phyloP scores from a whole-genome alignment of 2,797 vertebrate species.

The Arrhamphus sclerolepis region DNA sequence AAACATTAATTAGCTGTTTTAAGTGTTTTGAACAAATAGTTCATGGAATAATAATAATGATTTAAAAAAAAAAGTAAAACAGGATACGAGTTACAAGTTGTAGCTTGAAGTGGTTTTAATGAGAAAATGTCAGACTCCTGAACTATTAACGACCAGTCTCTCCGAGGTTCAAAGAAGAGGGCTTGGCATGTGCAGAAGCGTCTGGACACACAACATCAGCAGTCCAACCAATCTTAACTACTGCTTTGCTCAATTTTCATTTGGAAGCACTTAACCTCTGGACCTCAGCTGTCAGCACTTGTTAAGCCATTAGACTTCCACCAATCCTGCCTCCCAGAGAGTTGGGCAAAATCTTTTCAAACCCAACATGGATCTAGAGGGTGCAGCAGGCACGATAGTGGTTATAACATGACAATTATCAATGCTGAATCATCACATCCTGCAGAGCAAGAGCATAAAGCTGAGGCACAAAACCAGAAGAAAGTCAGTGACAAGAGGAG shows the following conservation, averaged over 20 bases:
- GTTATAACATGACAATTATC: conserved; percentile 23
- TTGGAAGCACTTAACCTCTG: conserved; percentile 74
- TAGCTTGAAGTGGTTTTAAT: conserved; percentile 41
- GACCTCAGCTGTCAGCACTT: conserved; percentile 68
- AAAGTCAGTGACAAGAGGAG: conserved; percentile 19
- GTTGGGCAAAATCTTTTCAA: conserved; percentile 32
- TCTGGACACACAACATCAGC: conserved; percentile 39
- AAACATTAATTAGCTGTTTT: conserved; percentile 21
- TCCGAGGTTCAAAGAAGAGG: conserved; percentile 30
- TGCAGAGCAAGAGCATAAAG: conserved; percentile 7
- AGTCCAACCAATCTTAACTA: conserved; percentile 51
- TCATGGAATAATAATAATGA: too few species aligned
- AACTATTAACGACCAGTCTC: conserved; percentile 9
- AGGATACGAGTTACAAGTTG: conserved; percentile 36
- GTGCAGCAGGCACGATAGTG: conserved; percentile 3
- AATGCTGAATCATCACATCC: conserved; percentile 36
- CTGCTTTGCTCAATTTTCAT: conserved; percentile 66
- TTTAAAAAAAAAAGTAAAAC: conserved; percentile 15
- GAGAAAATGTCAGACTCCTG: conserved; percentile 1
- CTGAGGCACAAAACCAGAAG: neutral
- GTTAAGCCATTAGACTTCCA: conserved; percentile 63
- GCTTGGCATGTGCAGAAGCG: conserved; percentile 29
- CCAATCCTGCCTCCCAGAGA: conserved; percentile 34
- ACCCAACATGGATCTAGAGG: conserved; percentile 18
- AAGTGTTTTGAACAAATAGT: conserved; percentile 36